Base-by-base conservation (phyloP, 2,888 invertebrate species). In the Netelia virgata region DNA sequence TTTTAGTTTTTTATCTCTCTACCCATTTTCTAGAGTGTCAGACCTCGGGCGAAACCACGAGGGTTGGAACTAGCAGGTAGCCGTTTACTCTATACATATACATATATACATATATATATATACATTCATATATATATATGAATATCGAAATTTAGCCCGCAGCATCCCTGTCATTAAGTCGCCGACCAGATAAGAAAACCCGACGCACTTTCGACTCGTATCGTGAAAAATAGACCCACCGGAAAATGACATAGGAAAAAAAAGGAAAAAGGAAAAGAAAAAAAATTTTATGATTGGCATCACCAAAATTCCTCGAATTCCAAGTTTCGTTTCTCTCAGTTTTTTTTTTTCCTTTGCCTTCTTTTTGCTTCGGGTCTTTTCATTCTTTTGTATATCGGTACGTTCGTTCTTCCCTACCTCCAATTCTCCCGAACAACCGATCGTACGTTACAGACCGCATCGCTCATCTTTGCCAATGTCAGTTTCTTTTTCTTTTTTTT, bases 21-120 rank as follows among this genome's bases (percentile, higher is more conserved):
- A 47, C 14, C 14, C 47, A 47, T 47, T 47, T 47, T 47, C 11
- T 47, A 47, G 14, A 14, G 11, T 47, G 11, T 11, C 11, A 0
- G 14, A 10, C 47, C 14, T 47, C 47, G 47, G 11, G 43, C 11
- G 11, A 1, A 55, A 3, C 57, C 18, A 10, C 9, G 18, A 18
- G 57, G 57, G 57, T 57, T 57, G 77, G 77, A 59, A 16, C 69
- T 68, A 61, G 59, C 77, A 77, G 77, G 77, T 77, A 77, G 59
- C n/a, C 69, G 16, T 69, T 1, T 20, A 47, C 23, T 68, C 10
- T 50, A 50, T 57, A 68, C 9, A 18, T 57, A 14, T 47, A 43
- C 11, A 43, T 43, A 43, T 1, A 3, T 2, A 8, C 3, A 43
- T 43, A 43, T 43, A 43, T 43, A 43, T 43, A n/a, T n/a, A n/a